These are phyloP conservation scores for Phoeniculus purpureus DNA, from an alignment of 2,797 vertebrate species.

Conservation along the genomic window DNA sequence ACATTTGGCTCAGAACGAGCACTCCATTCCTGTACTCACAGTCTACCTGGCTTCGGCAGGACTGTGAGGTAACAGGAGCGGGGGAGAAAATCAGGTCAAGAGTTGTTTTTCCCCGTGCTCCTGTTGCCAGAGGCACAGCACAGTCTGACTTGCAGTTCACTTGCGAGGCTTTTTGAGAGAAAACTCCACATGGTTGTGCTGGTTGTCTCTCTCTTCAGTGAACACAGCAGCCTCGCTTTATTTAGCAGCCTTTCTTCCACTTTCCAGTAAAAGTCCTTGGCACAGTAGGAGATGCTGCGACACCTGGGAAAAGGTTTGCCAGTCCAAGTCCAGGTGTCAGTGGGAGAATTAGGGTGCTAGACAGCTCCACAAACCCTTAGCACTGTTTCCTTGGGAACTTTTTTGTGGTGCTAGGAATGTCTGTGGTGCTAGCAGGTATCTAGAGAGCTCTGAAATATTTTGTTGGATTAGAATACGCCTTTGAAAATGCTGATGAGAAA, in stretches of 20 bases:
- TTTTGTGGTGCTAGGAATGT: background rate
- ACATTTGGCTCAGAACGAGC: constrained; percentile 7
- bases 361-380: background rate
- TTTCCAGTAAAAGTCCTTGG: background rate
- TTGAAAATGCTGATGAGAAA: too few relatives aligned
- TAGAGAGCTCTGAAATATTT: too few relatives aligned
- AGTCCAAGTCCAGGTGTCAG: background rate
- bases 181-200: background rate
- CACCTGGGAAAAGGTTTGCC: background rate
- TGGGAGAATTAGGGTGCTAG: background rate
- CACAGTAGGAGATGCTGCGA: background rate
- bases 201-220: background rate
- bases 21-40: background rate
- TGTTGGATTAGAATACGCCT: too few relatives aligned
- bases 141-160: background rate
- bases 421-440: too few relatives aligned
- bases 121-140: constrained; percentile 2
- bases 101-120: constrained; percentile 44
- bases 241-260: background rate
- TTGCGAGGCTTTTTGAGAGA: constrained; percentile 2
- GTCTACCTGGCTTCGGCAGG: background rate
- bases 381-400: background rate
- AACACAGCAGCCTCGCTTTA: background rate
- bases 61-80: constrained; percentile 27
- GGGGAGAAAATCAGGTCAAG: constrained; percentile 50